These are phyloP conservation scores for Acholoe squamosa DNA, from an alignment of 2,888 invertebrate species.

Conservation along the genomic window DNA sequence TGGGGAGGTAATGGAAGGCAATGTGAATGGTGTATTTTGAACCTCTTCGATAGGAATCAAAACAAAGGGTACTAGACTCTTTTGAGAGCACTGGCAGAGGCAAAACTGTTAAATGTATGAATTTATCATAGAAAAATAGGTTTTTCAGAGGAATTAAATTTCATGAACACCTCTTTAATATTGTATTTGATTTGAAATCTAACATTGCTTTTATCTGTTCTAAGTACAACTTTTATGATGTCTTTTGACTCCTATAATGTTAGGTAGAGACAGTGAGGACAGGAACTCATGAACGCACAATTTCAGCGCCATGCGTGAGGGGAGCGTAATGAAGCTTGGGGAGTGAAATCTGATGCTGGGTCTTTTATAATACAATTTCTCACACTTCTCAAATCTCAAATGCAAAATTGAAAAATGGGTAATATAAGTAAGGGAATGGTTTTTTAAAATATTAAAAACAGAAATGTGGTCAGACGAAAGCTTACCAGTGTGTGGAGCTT, in stretches of 20 bases:
- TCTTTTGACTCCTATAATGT: neutral
- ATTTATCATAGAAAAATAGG: too few relatives aligned
- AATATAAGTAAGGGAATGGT: neutral
- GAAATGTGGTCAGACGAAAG: neutral
- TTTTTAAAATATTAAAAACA: neutral
- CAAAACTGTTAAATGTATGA: too few relatives aligned
- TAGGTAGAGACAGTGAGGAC: neutral
- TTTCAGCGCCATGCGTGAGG: neutral
- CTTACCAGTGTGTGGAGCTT: neutral
- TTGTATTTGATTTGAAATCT: too few relatives aligned
- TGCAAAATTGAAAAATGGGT: constrained; percentile 8
- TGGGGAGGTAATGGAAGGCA: neutral
- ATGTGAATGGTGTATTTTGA: neutral
- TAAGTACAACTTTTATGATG: too few relatives aligned
- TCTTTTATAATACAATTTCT: neutral
- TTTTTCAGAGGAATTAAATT: too few relatives aligned
- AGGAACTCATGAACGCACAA: neutral
- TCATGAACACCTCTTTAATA: too few relatives aligned
- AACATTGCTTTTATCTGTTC: too few relatives aligned
- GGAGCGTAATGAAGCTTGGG: neutral
- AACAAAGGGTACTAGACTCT: neutral
- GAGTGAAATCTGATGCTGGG: neutral
- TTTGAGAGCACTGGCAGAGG: neutral
- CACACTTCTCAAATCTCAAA: constrained; percentile 28
- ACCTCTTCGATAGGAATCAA: neutral